These are phyloP conservation scores for Hetaerina americana DNA, from an alignment of 1,140 invertebrate genomes.

Conservation along the genomic window DNA sequence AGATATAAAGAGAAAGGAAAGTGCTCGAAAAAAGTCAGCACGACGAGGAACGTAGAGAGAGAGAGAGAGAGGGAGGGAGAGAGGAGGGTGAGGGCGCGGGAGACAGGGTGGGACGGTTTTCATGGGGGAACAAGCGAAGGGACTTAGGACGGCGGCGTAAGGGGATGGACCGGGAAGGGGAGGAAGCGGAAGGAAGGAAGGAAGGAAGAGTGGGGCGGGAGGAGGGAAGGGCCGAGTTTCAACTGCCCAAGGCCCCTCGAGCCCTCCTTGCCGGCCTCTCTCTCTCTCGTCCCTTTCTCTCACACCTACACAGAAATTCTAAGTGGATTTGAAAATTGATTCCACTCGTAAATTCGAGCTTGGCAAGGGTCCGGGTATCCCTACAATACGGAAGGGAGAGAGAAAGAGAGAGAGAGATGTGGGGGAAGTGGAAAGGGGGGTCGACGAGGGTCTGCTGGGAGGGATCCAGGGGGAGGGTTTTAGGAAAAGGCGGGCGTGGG, in stretches of 20 bases:
- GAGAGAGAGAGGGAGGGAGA: background rate
- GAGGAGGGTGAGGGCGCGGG: background rate
- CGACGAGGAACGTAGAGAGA: background rate
- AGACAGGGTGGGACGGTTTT: background rate
- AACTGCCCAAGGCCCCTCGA: background rate
- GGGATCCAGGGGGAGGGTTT: too few relatives aligned
- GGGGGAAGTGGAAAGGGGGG: too few relatives aligned
- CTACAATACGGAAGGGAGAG: too few relatives aligned
- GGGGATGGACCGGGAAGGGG: background rate
- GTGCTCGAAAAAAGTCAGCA: background rate
- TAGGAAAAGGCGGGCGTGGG: too few relatives aligned
- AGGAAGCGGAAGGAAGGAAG: background rate
- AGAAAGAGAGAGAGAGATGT: too few relatives aligned
- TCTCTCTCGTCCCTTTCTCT: too few relatives aligned
- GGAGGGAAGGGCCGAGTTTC: background rate
- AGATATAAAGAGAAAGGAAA: too few relatives aligned
- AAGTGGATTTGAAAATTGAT: background rate
- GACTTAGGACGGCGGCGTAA: background rate
- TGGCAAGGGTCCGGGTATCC: background rate
- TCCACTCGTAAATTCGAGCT: background rate
- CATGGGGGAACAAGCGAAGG: background rate
- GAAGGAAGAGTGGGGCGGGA: background rate
- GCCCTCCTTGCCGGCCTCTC: background rate
- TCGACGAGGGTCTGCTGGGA: too few relatives aligned
- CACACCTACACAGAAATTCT: background rate